phyloP scores from a whole-genome alignment of 2,888 invertebrate species.

The Chrysolina haemoptera region DNA sequence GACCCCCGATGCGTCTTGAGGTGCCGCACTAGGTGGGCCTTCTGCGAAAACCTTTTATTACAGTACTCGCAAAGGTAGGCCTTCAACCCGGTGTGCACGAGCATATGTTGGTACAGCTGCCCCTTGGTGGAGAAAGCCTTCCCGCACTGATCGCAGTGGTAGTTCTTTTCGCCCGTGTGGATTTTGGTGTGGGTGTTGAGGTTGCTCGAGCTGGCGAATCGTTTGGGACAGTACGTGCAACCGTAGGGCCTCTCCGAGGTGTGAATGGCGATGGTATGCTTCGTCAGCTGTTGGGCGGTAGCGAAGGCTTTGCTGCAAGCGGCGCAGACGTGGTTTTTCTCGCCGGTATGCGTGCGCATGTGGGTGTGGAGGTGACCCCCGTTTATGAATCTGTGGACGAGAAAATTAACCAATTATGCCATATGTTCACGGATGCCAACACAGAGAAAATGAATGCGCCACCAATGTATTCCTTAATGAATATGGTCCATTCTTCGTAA shows the following conservation, averaged over 20 bases:
- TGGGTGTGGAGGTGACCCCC: constrained; percentile 69
- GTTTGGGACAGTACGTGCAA: constrained; percentile 67
- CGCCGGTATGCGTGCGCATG: constrained; percentile 69
- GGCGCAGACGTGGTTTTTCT: constrained; percentile 69
- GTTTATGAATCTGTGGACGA: constrained; percentile 63
- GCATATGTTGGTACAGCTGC: constrained; percentile 68
- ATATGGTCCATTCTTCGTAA: too few species aligned
- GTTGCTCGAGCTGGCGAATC: constrained; percentile 69
- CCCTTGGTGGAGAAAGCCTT: constrained; percentile 69
- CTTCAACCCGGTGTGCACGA: constrained; percentile 69
- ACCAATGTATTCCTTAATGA: too few species aligned
- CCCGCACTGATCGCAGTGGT: constrained; percentile 68
- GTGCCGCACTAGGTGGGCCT: constrained; percentile 68
- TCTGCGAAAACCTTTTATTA: constrained; percentile 68
- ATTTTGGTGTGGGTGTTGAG: constrained; percentile 68
- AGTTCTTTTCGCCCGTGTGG: constrained; percentile 69
- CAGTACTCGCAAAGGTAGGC: constrained; percentile 69
- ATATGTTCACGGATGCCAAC: too few species aligned
- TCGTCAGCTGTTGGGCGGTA: constrained; percentile 68
- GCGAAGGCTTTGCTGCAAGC: constrained; percentile 69
- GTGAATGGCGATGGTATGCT: constrained; percentile 69
- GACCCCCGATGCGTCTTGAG: constrained; percentile 64
- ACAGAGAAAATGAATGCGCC: too few species aligned
- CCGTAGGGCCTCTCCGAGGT: constrained; percentile 68
- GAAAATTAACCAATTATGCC: constrained; percentile 1